These are phyloP conservation scores for Saguinus midas DNA, from an alignment of 2,113 vertebrate genomes.

Conservation along the genomic window DNA sequence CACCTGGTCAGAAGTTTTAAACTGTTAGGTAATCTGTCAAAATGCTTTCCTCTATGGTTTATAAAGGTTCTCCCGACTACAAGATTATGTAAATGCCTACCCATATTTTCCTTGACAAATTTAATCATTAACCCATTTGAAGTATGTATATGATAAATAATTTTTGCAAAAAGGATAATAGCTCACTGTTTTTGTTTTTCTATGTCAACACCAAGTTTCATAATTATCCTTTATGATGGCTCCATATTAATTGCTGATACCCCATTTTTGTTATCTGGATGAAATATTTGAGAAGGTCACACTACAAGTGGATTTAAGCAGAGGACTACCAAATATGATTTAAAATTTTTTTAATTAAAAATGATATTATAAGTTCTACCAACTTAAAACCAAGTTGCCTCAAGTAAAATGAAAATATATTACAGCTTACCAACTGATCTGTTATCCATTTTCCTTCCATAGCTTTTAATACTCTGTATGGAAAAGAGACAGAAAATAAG, in stretches of 20 bases:
- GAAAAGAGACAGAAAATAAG: constrained; percentile 25
- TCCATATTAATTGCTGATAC: background rate
- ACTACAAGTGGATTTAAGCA: background rate
- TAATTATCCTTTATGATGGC: background rate
- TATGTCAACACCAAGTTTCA: background rate
- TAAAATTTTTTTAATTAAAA: constrained; percentile 36
- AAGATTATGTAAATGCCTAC: background rate
- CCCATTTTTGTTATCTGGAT: background rate
- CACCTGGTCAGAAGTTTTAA: background rate
- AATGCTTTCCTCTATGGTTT: background rate
- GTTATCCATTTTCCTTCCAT: constrained; percentile 92
- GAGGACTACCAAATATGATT: background rate
- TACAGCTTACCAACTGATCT: constrained; percentile 93
- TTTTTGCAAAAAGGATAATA: background rate
- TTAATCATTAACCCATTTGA: background rate
- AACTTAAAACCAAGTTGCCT: constrained; percentile 40
- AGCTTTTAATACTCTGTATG: constrained; percentile 88
- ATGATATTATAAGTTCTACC: background rate
- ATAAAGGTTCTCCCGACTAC: background rate
- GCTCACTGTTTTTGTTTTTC: background rate
- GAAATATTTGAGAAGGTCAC: background rate
- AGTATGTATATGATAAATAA: background rate
- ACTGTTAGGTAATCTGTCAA: background rate
- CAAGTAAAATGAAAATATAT: constrained; percentile 71
- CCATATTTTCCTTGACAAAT: background rate